Evolutionary conservation across 2,888 invertebrate genomes (phyloP).

Genomic region (Aphrophora alni): DNA sequence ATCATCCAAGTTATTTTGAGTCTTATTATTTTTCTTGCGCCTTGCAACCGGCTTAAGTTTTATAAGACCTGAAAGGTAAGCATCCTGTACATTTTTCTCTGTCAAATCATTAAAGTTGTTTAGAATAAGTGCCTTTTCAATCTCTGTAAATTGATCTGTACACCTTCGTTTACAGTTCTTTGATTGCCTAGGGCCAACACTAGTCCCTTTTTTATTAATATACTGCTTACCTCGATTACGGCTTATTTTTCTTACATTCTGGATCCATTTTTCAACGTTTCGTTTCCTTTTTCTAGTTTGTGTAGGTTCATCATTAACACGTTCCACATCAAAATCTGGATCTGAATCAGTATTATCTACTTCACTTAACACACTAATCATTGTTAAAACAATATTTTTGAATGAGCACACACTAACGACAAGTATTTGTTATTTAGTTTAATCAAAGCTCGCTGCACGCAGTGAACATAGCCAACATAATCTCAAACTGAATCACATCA

Average conservation of each 20-base stretch:
- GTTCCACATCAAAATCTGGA: neutral
- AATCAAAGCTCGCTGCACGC: neutral
- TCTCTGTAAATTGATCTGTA: neutral
- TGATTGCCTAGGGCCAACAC: neutral
- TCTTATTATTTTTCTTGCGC: neutral
- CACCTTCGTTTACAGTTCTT: neutral
- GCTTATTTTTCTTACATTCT: neutral
- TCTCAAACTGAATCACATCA: neutral
- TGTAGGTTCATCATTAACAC: neutral
- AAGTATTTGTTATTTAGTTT: too few species aligned
- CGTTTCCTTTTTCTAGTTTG: neutral
- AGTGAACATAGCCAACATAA: neutral
- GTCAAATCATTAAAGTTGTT: neutral
- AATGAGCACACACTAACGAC: neutral
- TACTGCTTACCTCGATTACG: neutral
- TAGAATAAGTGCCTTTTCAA: neutral
- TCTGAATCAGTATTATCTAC: neutral
- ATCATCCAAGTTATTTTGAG: neutral
- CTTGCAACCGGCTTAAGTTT: neutral
- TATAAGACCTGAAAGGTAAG: constrained; percentile 16
- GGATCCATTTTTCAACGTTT: neutral
- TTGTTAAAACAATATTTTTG: neutral
- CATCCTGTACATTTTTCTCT: constrained; percentile 23
- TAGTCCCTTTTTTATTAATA: neutral
- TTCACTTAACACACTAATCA: neutral